Evolutionary conservation across 2,797 vertebrate genomes (phyloP).

Genomic region (Gephyroberyx darwinii): DNA sequence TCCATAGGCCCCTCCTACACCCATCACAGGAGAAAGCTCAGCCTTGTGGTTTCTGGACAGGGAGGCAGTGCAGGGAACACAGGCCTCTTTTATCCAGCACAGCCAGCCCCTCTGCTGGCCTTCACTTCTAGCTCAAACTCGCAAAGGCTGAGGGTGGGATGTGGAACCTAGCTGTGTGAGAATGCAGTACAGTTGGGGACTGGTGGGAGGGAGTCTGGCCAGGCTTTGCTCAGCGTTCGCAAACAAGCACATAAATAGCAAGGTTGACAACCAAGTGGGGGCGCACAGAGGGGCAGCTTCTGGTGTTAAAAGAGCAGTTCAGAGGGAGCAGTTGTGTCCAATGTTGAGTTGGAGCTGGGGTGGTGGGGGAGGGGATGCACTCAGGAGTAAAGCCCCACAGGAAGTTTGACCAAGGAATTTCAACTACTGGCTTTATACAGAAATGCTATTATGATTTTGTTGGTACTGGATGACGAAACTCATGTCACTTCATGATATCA

Average conservation of each 20-base stretch:
- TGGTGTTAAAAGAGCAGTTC: conserved; percentile 70
- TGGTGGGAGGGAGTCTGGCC: conserved; percentile 50
- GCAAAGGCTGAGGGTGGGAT: conserved; percentile 47
- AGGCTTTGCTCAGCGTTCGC: conserved; percentile 68
- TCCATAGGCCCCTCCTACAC: conserved; percentile 69
- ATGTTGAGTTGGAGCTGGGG: conserved; percentile 56
- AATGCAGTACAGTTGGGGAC: conserved; percentile 40
- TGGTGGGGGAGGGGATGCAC: conserved; percentile 65
- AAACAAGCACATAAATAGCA: conserved; percentile 80
- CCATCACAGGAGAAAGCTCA: conserved; percentile 73
- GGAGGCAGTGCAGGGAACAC: conserved; percentile 77
- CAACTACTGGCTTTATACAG: conserved; percentile 39
- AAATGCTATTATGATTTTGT: conserved; percentile 10
- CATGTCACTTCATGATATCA: not conserved
- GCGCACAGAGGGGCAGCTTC: conserved; percentile 41
- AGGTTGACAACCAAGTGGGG: conserved; percentile 66
- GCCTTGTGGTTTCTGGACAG: conserved; percentile 79
- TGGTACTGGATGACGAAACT: conserved; percentile 1
- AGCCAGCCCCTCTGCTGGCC: conserved; percentile 67
- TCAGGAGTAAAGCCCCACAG: conserved; percentile 45
- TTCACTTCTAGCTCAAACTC: conserved; percentile 60
- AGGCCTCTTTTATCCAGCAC: conserved; percentile 78
- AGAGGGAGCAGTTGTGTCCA: conserved; percentile 55
- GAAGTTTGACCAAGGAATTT: conserved; percentile 71
- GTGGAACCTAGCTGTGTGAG: conserved; percentile 65